Evolutionary conservation across 2,888 invertebrate species (phyloP).

Genomic region (Lamellibrachia columna): DNA sequence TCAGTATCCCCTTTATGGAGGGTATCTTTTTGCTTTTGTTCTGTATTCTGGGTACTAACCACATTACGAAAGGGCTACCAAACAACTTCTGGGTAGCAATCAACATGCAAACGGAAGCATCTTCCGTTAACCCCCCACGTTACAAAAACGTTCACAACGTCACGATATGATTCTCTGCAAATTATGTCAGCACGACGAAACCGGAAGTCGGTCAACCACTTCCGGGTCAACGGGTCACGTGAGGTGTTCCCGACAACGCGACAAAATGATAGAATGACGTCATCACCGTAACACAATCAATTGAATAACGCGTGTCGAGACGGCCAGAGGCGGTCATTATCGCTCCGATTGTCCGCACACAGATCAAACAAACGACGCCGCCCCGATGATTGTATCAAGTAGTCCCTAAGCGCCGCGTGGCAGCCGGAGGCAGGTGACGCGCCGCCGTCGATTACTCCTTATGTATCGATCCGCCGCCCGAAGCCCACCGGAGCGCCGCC

Average conservation of each 20-base stretch:
- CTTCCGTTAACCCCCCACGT: no score
- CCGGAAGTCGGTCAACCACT: not conserved
- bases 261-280: not conserved
- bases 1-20: no score
- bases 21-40: no score
- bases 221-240: not conserved
- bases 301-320: not conserved
- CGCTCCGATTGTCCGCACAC: not conserved
- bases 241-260: not conserved
- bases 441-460: not conserved
- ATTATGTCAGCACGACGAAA: not conserved
- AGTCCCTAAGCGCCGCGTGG: not conserved
- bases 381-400: not conserved
- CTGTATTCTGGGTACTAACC: not conserved
- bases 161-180: not conserved
- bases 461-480: not conserved
- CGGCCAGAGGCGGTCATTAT: not conserved
- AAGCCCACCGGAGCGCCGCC: not conserved
- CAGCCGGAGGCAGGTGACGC: no score
- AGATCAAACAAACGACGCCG: not conserved
- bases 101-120: not conserved
- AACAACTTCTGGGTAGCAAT: not conserved
- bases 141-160: no score
- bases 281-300: not conserved
- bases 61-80: not conserved